Base-by-base conservation (phyloP, 2,797 vertebrate genomes). In the Microctenopoma stevenorrisi region DNA sequence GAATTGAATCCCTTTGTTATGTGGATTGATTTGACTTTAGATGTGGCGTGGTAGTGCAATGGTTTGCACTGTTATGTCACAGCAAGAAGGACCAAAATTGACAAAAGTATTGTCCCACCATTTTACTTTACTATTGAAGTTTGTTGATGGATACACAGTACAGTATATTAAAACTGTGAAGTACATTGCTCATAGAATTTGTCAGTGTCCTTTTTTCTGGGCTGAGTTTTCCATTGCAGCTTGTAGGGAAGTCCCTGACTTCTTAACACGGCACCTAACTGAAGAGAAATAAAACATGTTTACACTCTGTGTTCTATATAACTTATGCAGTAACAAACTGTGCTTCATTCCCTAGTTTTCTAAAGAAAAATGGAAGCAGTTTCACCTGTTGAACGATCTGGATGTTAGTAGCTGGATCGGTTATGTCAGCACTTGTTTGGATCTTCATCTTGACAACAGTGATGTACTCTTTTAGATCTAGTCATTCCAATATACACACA, bases 331-430 rank as follows among this genome's bases (percentile, higher is more conserved):
- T 49, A 2, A 5, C 22, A 18, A 22, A 47, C n/a, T 4, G 33
- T 18, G 4, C 6, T 1, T 12, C 10, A 38, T 18, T 13, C 4
- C 22, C 18, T 22, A 3, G 4, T 40, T 9, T 9, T 40, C 7
- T 40, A 22, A 12, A 16, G 43, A 22, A 8, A 38, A 7, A 14
- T 22, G 22, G 22, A 22, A 22, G 22, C 0, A 28, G 12, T 6
- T 33, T 6, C 18, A 75, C 65, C 47, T 68, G 53, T 16, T 58
- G 16, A 18, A 63, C 28, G 3, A 68, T 3, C 53, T 64, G 22
- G 9, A n/a, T 6, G 13, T 28, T 9, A 10, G 12, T 11, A 11
- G 14, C 33, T 35, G 47, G 65, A 30, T 42, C 40, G 1, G 7
- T 30, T 38, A 75, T 11, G 40, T 69, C 54, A 6, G 12, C 10